phyloP scores from a whole-genome alignment of 2,888 invertebrate genomes.

The Tenthredo notha region DNA sequence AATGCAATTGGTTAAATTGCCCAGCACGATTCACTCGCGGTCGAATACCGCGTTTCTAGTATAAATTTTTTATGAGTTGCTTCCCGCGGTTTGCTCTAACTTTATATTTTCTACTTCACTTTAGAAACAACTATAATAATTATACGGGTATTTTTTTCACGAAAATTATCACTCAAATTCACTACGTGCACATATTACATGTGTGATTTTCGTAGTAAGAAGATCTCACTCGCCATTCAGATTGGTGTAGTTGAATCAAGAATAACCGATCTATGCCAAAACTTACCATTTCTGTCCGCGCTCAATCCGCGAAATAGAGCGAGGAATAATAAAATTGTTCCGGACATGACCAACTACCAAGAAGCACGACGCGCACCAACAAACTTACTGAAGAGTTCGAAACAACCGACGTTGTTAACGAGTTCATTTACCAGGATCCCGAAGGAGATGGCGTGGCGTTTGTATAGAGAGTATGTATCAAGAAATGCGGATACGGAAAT shows the following conservation, averaged over 20 bases:
- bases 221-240: not conserved
- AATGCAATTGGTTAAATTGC: slow-evolving; percentile 32
- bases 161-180: not conserved
- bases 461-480: slow-evolving; percentile 20
- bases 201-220: not conserved
- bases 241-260: not conserved
- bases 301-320: slow-evolving; percentile 14
- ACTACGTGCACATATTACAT: not conserved
- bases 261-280: not conserved
- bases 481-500: slow-evolving; percentile 51
- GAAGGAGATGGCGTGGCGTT: slow-evolving; percentile 33
- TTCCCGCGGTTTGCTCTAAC: not conserved
- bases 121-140: not conserved
- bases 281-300: slow-evolving; percentile 43
- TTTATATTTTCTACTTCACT: slow-evolving; percentile 2
- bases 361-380: slow-evolving; percentile 26
- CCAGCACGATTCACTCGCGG: not conserved
- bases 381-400: slow-evolving; percentile 33
- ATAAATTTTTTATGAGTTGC: not conserved
- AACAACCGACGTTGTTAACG: slow-evolving; percentile 16
- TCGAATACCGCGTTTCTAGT: not conserved
- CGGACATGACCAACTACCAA: slow-evolving; percentile 13
- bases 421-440: slow-evolving; percentile 4
- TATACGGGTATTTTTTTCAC: not conserved
- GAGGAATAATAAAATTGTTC: slow-evolving; percentile 24